A percentile compares a stretch with the other conserved stretches of the same genome.
Evolutionary conservation across 2,888 invertebrate species (phyloP).

Genomic region (Callyntrura guangdongensis): DNA sequence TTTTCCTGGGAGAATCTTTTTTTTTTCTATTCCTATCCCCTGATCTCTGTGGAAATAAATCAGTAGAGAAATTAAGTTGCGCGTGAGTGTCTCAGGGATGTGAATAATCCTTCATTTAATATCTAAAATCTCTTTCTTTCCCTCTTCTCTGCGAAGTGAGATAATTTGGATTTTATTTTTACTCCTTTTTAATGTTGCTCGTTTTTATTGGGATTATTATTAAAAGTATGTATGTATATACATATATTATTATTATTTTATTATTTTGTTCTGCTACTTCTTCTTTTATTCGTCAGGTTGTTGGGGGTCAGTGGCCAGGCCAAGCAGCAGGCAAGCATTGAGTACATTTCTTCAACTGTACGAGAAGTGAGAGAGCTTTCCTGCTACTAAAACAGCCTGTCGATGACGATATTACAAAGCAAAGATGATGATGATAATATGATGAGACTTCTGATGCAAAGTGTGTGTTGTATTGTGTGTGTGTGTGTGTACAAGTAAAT

Average conservation of each 20-base stretch:
- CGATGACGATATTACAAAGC: conserved; percentile 71
- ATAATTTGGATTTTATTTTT: conserved; percentile 38
- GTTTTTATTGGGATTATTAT: conserved; percentile 8
- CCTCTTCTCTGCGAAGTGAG: neutral
- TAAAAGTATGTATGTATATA: neutral
- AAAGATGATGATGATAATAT: conserved; percentile 54
- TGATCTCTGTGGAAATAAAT: no score
- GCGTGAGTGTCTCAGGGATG: neutral
- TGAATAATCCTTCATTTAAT: neutral
- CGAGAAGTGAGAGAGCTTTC: neutral
- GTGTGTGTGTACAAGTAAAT: conserved; percentile 34
- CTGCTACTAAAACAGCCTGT: conserved; percentile 67
- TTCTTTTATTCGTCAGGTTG: conserved; percentile 74
- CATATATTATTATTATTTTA: neutral
- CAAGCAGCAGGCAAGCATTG: conserved; percentile 63
- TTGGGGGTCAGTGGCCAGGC: conserved; percentile 79
- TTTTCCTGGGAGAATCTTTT: conserved; percentile 7
- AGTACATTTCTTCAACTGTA: conserved; percentile 6
- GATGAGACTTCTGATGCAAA: conserved; percentile 48
- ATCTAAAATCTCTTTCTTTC: neutral
- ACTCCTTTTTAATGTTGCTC: conserved; percentile 5
- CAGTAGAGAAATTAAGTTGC: neutral
- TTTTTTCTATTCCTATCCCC: neutral
- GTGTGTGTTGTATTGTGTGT: conserved; percentile 1
- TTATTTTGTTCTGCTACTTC: neutral